A percentile compares a stretch with the other conserved stretches of the same genome.
Conservation (phyloP, 1,140 invertebrate genomes). For the Drosophila kohkoa region DNA sequence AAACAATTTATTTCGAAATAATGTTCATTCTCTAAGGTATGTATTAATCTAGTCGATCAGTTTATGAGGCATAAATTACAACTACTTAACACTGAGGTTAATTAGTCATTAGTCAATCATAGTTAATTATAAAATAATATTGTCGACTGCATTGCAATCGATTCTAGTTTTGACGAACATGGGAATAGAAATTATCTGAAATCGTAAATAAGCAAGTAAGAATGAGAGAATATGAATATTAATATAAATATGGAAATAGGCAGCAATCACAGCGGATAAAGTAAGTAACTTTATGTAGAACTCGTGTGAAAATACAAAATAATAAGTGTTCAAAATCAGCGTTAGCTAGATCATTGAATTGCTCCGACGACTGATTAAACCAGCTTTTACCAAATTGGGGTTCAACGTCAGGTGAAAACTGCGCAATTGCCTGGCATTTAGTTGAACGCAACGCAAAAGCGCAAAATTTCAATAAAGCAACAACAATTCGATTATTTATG, state of each 20-base stretch:
- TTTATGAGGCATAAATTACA: not conserved
- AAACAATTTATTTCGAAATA: not conserved
- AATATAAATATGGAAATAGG: not conserved
- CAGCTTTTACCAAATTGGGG: conserved; percentile 65
- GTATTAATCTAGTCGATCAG: no score
- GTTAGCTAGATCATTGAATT: not conserved
- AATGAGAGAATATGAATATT: not conserved
- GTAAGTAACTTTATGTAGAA: not conserved
- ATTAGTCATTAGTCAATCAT: conserved; percentile 1
- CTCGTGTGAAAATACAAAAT: not conserved
- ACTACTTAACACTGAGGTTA: conserved; percentile 7
- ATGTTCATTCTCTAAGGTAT: not conserved
- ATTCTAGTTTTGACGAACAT: not conserved
- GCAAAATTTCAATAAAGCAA: conserved; percentile 46
- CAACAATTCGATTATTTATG: conserved; percentile 63
- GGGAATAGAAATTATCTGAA: not conserved
- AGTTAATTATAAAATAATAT: conserved; percentile 7
- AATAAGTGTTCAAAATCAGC: not conserved
- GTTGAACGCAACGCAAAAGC: conserved; percentile 22
- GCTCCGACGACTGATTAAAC: conserved; percentile 27
- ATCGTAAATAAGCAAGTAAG: not conserved
- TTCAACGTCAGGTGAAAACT: conserved; percentile 59
- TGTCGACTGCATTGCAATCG: not conserved
- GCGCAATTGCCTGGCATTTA: conserved; percentile 59
- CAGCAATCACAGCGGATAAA: not conserved